These are phyloP conservation scores for Centropus unirufus DNA, from an alignment of 2,113 vertebrate species.

Conservation along the genomic window DNA sequence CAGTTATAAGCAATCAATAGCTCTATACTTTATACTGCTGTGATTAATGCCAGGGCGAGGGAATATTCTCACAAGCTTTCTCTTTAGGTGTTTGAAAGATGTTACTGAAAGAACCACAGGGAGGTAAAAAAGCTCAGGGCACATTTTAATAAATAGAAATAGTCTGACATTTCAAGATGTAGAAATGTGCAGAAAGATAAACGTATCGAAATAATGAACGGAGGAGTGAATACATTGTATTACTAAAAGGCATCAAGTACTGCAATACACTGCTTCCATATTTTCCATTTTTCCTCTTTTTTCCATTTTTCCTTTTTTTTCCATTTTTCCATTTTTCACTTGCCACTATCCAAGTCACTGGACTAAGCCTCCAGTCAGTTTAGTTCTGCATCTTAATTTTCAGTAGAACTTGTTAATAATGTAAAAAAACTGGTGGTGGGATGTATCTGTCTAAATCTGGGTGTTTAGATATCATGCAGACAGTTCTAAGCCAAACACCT, in stretches of 20 bases:
- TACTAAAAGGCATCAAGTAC: not conserved
- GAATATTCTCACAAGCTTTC: not conserved
- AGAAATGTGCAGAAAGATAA: not conserved
- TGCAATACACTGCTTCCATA: not conserved
- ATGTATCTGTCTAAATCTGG: not conserved
- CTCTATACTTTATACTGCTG: not conserved
- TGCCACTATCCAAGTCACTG: not conserved
- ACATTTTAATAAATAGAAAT: not conserved
- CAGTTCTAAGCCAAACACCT: not conserved
- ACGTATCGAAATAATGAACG: not conserved
- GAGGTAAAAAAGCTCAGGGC: not conserved
- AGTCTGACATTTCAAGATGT: not conserved
- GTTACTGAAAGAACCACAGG: not conserved
- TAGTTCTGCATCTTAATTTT: not conserved
- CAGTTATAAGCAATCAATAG: conserved; percentile 48
- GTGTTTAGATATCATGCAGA: not conserved
- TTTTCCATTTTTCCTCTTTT: not conserved
- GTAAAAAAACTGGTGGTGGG: not conserved
- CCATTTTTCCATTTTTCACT: not conserved
- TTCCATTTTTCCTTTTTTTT: not conserved
- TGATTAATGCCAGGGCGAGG: not conserved
- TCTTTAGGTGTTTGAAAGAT: not conserved
- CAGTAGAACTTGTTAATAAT: not conserved
- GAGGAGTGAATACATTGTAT: not conserved
- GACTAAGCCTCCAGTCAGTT: not conserved